Evolutionary conservation across 2,888 invertebrate species (phyloP).

Genomic region (Odontocolon sp.): DNA sequence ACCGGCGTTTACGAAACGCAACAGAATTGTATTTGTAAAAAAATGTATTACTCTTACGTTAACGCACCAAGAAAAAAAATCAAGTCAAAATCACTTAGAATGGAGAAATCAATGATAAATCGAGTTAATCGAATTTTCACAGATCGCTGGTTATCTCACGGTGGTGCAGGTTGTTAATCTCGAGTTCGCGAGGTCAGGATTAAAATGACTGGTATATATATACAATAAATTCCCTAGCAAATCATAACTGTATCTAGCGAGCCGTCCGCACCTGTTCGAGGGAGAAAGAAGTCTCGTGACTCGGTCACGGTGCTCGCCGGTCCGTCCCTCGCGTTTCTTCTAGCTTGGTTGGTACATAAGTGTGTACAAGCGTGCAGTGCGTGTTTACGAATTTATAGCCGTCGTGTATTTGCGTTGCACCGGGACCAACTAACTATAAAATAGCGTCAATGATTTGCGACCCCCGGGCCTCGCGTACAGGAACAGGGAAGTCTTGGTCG

Average conservation of each 20-base stretch:
- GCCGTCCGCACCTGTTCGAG: conserved; percentile 50
- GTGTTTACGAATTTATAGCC: conserved; percentile 26
- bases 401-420: conserved; percentile 13
- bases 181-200: background rate
- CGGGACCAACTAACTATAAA: conserved; percentile 30
- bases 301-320: background rate
- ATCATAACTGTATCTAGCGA: conserved; percentile 49
- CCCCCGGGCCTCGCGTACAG: background rate
- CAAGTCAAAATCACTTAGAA: too few relatives aligned
- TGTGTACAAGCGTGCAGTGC: conserved; percentile 1
- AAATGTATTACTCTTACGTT: too few relatives aligned
- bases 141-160: background rate
- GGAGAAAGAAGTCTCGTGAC: conserved; percentile 4
- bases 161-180: conserved; percentile 15
- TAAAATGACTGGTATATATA: background rate
- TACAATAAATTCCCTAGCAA: conserved; percentile 35
- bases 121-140: too few relatives aligned
- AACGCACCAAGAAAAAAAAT: too few relatives aligned
- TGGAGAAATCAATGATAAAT: too few relatives aligned
- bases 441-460: conserved; percentile 47
- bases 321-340: background rate
- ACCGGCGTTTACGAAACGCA: too few relatives aligned
- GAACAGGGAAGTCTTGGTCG: conserved; percentile 16
- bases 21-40: too few relatives aligned
- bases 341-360: background rate